These are phyloP conservation scores for Labroides dimidiatus DNA, from an alignment of 2,797 vertebrate genomes.

Conservation along the genomic window DNA sequence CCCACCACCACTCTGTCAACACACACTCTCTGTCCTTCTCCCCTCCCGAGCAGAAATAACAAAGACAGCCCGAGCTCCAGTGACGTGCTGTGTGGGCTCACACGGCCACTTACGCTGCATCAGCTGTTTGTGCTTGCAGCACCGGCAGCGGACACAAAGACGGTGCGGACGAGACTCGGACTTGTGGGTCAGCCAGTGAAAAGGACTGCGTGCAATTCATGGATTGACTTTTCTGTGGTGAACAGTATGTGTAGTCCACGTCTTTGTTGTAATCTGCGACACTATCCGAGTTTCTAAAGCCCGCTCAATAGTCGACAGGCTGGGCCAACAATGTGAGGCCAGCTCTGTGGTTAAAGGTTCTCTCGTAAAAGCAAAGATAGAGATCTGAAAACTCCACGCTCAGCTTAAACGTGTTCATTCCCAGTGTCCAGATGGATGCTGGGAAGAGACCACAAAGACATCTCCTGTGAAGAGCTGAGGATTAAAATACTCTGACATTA, in stretches of 20 bases:
- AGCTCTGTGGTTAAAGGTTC: constrained; percentile 20
- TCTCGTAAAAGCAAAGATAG: background rate
- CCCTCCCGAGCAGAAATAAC: constrained; percentile 61
- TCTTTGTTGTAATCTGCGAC: constrained; percentile 58
- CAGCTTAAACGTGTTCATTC: background rate
- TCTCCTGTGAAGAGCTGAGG: background rate
- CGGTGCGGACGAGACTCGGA: constrained; percentile 38
- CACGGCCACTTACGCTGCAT: constrained; percentile 63
- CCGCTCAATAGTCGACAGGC: constrained; percentile 10
- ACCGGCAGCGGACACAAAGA: constrained; percentile 43
- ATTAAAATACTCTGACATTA: background rate
- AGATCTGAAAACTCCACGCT: background rate
- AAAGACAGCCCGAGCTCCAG: constrained; percentile 61
- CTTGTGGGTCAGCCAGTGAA: constrained; percentile 31
- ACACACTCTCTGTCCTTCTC: constrained; percentile 31
- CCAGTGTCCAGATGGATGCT: background rate
- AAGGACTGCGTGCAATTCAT: constrained; percentile 45
- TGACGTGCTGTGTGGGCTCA: constrained; percentile 45
- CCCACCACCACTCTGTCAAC: background rate
- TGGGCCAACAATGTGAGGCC: constrained; percentile 21
- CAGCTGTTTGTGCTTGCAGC: constrained; percentile 68
- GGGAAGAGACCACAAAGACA: background rate
- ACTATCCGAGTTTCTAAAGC: too few species aligned
- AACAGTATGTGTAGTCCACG: constrained; percentile 36
- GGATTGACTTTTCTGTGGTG: constrained; percentile 24